phyloP scores from a whole-genome alignment of 2,888 invertebrate species.

The Erebia aethiops region DNA sequence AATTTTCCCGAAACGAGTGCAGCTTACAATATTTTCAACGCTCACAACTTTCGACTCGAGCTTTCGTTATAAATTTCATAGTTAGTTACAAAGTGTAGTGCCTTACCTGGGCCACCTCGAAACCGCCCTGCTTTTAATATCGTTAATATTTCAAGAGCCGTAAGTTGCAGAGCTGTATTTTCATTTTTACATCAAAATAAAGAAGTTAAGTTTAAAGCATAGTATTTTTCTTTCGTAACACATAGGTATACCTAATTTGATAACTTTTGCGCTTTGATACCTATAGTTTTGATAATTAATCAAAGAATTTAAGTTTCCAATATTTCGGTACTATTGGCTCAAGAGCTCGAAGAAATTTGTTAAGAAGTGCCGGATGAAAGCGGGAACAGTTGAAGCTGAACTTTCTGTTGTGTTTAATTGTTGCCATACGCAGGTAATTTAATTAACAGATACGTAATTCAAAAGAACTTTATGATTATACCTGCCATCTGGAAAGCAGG shows the following conservation, averaged over 20 bases:
- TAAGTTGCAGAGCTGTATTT: conserved; percentile 10
- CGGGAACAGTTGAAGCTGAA: too few species aligned
- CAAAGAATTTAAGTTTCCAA: background rate
- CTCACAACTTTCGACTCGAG: conserved; percentile 71
- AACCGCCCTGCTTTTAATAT: conserved; percentile 38
- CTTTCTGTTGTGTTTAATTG: too few species aligned
- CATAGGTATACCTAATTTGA: background rate
- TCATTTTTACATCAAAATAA: background rate
- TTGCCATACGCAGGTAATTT: too few species aligned
- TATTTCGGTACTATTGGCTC: background rate
- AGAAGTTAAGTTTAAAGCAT: background rate
- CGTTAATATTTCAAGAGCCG: conserved; percentile 33
- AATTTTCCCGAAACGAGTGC: conserved; percentile 79
- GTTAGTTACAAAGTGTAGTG: conserved; percentile 51
- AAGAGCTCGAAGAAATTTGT: background rate
- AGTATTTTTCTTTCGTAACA: background rate
- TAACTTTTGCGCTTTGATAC: background rate
- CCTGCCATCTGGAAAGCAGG: too few species aligned
- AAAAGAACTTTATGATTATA: too few species aligned
- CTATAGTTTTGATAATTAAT: background rate
- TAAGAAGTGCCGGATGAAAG: too few species aligned
- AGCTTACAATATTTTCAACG: conserved; percentile 80
- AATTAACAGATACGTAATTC: too few species aligned
- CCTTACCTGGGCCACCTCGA: conserved; percentile 40
- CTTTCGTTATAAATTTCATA: conserved; percentile 76